phyloP scores from a whole-genome alignment of 2,113 vertebrate genomes.

The Anguilla rostrata region DNA sequence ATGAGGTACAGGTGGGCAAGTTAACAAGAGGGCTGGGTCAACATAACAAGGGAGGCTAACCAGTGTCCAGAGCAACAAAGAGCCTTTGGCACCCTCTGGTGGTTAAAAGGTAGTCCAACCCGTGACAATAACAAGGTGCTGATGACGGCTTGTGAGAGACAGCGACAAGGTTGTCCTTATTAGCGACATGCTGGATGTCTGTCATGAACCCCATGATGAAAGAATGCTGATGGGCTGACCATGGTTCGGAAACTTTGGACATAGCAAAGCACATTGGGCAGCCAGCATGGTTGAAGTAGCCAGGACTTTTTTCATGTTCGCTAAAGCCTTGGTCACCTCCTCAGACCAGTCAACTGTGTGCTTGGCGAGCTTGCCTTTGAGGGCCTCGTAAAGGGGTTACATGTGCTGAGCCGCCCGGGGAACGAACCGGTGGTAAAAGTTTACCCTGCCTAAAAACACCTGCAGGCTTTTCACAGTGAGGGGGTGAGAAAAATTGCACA shows the following conservation, averaged over 20 bases:
- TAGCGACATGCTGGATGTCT: too few relatives aligned
- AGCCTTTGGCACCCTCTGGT: too few relatives aligned
- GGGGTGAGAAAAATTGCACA: background rate
- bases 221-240: background rate
- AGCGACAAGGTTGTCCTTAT: too few relatives aligned
- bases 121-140: too few relatives aligned
- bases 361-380: background rate
- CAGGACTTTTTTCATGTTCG: constrained; percentile 16
- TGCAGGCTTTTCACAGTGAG: background rate
- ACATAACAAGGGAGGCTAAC: too few relatives aligned
- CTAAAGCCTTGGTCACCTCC: background rate
- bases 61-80: too few relatives aligned
- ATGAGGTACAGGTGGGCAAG: too few relatives aligned
- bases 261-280: background rate
- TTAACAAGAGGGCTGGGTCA: too few relatives aligned
- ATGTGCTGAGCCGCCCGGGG: background rate
- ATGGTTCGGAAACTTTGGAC: constrained; percentile 7
- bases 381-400: background rate
- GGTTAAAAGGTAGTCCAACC: too few relatives aligned
- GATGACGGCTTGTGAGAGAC: too few relatives aligned
- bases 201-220: background rate
- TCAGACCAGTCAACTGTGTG: background rate
- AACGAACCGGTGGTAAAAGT: constrained; percentile 20
- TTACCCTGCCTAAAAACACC: constrained; percentile 25
- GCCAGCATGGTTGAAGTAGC: constrained; percentile 20